Evolutionary conservation across 2,888 invertebrate species (phyloP).

Genomic region (Cheiracanthium punctorium): DNA sequence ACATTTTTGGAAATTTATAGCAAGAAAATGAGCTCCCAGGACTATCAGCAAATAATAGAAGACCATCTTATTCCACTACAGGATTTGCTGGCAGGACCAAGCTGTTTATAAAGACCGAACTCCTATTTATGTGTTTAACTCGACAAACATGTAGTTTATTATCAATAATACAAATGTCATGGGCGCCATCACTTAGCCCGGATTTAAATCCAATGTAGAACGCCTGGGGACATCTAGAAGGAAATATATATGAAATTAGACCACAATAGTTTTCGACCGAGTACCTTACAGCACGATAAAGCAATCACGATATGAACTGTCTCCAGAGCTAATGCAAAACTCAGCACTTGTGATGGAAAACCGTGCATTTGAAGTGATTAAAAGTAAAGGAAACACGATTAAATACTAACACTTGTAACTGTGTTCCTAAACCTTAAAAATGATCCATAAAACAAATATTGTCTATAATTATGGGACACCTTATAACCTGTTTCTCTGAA

Average conservation of each 20-base stretch:
- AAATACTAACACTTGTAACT: neutral
- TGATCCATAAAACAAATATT: constrained; percentile 9
- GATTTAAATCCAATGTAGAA: neutral
- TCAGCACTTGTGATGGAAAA: neutral
- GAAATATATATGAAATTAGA: neutral
- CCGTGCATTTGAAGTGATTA: neutral
- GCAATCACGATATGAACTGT: neutral
- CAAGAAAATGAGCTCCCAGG: too few relatives aligned
- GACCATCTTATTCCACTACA: neutral
- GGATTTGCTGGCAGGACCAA: neutral
- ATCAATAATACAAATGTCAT: neutral
- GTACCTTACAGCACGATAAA: neutral
- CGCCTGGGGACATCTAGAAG: neutral
- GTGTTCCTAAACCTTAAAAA: neutral
- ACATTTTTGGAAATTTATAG: too few relatives aligned
- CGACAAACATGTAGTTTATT: neutral
- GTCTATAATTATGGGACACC: too few relatives aligned
- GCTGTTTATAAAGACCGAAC: neutral
- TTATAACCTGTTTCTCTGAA: too few relatives aligned
- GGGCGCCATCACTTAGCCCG: neutral
- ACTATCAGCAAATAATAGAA: neutral
- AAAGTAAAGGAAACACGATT: neutral
- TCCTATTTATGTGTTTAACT: neutral
- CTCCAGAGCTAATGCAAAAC: neutral
- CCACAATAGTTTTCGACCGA: neutral